These are phyloP conservation scores for Setipinna tenuifilis DNA, from an alignment of 2,797 vertebrate genomes.

Conservation along the genomic window DNA sequence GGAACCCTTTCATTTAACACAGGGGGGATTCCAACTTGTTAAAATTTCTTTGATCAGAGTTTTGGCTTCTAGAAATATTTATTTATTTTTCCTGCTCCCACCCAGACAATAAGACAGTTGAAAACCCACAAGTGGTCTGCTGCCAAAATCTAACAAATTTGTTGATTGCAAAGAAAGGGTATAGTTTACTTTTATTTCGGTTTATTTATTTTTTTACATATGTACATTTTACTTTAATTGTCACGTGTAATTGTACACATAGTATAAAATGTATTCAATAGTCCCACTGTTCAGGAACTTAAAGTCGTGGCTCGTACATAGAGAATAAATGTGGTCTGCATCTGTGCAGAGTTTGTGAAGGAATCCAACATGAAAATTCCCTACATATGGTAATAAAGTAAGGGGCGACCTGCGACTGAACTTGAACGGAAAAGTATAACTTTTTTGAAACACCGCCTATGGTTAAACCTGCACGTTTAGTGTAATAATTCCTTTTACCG, in stretches of 20 bases:
- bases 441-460: not conserved
- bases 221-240: not conserved
- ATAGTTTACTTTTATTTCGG: not conserved
- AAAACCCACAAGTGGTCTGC: not conserved
- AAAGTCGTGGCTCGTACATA: not conserved
- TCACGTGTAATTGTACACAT: too few species aligned
- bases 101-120: not conserved
- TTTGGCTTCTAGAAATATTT: not conserved
- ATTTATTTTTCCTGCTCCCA: not conserved
- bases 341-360: not conserved
- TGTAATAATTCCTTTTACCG: not conserved
- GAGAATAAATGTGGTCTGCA: not conserved
- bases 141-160: not conserved
- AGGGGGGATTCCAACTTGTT: slow-evolving; percentile 38
- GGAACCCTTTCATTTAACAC: slow-evolving; percentile 44
- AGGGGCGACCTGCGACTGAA: not conserved
- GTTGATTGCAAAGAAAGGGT: not conserved
- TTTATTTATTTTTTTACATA: not conserved
- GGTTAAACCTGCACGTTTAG: not conserved
- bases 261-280: not conserved
- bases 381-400: not conserved
- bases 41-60: slow-evolving; percentile 20
- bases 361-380: not conserved
- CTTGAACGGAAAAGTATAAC: not conserved
- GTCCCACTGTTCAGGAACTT: not conserved